phyloP scores from a whole-genome alignment of 2,888 invertebrate species.

The Chironomus tentans region DNA sequence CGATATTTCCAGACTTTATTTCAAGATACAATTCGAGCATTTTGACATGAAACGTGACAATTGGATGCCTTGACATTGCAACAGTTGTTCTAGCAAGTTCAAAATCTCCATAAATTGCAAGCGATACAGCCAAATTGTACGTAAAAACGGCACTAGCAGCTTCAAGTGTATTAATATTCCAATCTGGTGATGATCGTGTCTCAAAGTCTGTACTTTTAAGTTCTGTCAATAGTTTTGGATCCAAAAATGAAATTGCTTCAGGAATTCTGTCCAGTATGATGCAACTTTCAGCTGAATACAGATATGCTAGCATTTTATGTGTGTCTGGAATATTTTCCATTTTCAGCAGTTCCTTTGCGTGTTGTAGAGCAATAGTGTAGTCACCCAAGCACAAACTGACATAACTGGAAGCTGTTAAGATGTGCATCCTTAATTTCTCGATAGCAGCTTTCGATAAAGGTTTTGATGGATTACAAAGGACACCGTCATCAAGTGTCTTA shows the following conservation, averaged over 20 bases:
- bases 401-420: constrained; percentile 74
- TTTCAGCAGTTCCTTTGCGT: constrained; percentile 63
- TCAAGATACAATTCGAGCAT: constrained; percentile 50
- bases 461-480: constrained; percentile 48
- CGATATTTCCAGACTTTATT: constrained; percentile 46
- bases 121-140: constrained; percentile 69
- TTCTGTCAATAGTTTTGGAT: constrained; percentile 60
- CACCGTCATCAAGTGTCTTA: constrained; percentile 43
- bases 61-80: constrained; percentile 36
- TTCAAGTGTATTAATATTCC: constrained; percentile 40
- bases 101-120: constrained; percentile 63
- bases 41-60: constrained; percentile 36
- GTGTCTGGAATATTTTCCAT: constrained; percentile 63
- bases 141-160: constrained; percentile 62
- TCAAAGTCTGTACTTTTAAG: constrained; percentile 45
- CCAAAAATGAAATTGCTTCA: constrained; percentile 76
- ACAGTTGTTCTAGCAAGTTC: constrained; percentile 47
- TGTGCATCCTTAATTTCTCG: constrained; percentile 52
- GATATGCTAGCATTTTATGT: constrained; percentile 72
- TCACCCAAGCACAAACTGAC: constrained; percentile 78
- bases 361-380: constrained; percentile 65
- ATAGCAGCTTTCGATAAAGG: constrained; percentile 53
- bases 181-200: constrained; percentile 37
- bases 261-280: constrained; percentile 70
- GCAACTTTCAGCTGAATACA: constrained; percentile 83